Base-by-base conservation (phyloP, 2,113 vertebrate genomes). In the Thermophis baileyi region DNA sequence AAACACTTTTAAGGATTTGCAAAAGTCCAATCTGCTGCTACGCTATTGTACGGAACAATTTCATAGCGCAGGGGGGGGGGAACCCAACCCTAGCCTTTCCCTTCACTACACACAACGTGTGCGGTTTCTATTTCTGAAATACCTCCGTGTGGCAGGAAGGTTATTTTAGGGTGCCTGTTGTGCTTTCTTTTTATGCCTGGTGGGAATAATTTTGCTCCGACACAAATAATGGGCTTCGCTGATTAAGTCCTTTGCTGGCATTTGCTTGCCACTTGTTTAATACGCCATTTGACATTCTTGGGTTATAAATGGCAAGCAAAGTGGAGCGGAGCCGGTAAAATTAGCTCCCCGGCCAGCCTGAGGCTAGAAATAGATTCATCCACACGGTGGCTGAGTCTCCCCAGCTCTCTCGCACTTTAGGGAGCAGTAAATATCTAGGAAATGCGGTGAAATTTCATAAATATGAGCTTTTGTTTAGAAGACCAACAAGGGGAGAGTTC, bases 221-320 rank as follows among this genome's bases (percentile, higher is more conserved):
- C 91, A 0, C 92, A 95, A 97, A 97, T 95, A 93, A 89, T 22
- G 40, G 93, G 94, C 94, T 95, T 95, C 95, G 91, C 97, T 97
- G 97, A 97, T 97, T 96, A 96, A 97, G 97, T 94, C 96, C 93
- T 94, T 97, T 89, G 0, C 95, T 97, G 97, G 97, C 97, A 97
- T 97, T 97, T 97, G 97, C 97, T 95, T 95, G 96, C 93, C 91
- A 85, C 97, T 97, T 95, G 93, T 97, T 97, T 97, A 97, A 96
- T 96, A 96, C 96, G 94, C 96, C 96, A 95, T 95, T 96, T 98
- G 98, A 98, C 97, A 97, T 97, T 97, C 97, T 95, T 95, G 96
- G 96, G 96, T 97, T 97, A 97, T 86, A 96, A 98, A 97, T 97
- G 97, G 97, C 95, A 97, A 97, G 97, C 97, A 97, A 95, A 97